Percentiles rank a stretch among this genome's conserved stretches.
Conservation (phyloP, 2,797 vertebrate genomes). For the Notolepis coatsorum region DNA sequence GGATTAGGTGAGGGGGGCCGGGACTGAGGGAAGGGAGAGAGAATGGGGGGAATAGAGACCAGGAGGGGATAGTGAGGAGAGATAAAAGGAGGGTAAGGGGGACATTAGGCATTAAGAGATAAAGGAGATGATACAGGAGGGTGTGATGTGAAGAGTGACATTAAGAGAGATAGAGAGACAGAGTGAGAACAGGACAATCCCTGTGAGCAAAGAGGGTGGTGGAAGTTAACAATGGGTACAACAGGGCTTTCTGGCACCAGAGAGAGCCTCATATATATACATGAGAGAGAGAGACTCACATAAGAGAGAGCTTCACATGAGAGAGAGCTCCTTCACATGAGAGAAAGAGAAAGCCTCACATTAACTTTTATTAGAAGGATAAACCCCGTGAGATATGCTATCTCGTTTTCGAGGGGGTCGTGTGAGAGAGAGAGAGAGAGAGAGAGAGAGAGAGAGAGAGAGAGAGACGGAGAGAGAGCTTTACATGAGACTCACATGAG, state of each 20-base stretch:
- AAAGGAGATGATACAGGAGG: constrained; percentile 15
- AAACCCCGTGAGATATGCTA: too few species aligned
- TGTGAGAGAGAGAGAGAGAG: constrained; percentile 12
- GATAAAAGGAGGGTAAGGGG: not conserved
- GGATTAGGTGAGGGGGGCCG: constrained; percentile 58
- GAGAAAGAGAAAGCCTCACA: constrained; percentile 30
- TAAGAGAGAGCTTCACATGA: not conserved
- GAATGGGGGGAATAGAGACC: constrained; percentile 11
- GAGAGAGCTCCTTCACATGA: constrained; percentile 24
- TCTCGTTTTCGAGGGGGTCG: too few species aligned
- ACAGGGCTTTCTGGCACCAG: constrained; percentile 49
- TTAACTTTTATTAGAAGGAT: too few species aligned
- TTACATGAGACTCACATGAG: constrained; percentile 6
- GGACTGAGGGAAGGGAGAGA: constrained; percentile 19
- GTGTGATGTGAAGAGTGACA: constrained; percentile 19
- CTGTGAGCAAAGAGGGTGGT: constrained; percentile 34
- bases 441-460: constrained; percentile 42
- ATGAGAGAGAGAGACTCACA: constrained; percentile 36
- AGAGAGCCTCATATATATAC: constrained; percentile 47
- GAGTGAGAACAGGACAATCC: constrained; percentile 12
- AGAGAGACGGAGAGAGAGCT: constrained; percentile 1
- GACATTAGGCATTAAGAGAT: constrained; percentile 25
- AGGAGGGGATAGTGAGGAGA: constrained; percentile 1
- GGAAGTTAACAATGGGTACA: constrained; percentile 47
- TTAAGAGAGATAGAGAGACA: constrained; percentile 21